A percentile compares a stretch with the other conserved stretches of the same genome.
Evolutionary conservation across 2,888 invertebrate species (phyloP).

Genomic region (Scaptomyza flava): DNA sequence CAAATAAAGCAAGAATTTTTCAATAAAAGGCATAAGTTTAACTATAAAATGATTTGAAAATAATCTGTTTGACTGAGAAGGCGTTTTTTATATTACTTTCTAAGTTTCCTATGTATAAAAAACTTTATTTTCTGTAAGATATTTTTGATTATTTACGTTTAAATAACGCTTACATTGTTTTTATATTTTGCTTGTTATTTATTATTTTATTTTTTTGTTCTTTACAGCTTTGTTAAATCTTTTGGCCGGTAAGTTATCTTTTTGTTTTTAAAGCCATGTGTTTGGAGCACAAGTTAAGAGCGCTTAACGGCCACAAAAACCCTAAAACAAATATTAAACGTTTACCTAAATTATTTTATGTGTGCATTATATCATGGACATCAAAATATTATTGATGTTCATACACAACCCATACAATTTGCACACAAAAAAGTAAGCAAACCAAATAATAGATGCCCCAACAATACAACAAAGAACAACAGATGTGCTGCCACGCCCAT

Average conservation of each 20-base stretch:
- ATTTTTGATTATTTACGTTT: neutral
- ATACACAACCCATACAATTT: conserved; percentile 74
- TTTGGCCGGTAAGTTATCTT: conserved; percentile 65
- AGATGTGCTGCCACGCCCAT: conserved; percentile 62
- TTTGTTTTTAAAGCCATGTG: conserved; percentile 28
- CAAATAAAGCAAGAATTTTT: conserved; percentile 17
- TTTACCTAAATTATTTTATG: conserved; percentile 36
- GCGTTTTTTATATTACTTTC: neutral
- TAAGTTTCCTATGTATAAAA: neutral
- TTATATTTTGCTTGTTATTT: conserved; percentile 7
- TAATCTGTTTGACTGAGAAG: neutral
- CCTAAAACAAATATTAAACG: conserved; percentile 47
- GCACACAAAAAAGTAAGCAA: conserved; percentile 63
- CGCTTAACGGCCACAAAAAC: conserved; percentile 21
- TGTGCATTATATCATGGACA: conserved; percentile 20
- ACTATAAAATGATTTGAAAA: neutral
- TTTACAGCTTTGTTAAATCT: conserved; percentile 64
- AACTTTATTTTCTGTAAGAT: neutral
- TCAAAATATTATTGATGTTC: conserved; percentile 69
- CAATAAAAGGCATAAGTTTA: conserved; percentile 14
- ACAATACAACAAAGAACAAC: conserved; percentile 27
- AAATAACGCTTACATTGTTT: neutral
- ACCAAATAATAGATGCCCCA: conserved; percentile 43
- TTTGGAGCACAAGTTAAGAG: conserved; percentile 22
- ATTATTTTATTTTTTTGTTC: conserved; percentile 18